phyloP scores from a whole-genome alignment of 2,113 vertebrate genomes.

The Platysteira castanea region DNA sequence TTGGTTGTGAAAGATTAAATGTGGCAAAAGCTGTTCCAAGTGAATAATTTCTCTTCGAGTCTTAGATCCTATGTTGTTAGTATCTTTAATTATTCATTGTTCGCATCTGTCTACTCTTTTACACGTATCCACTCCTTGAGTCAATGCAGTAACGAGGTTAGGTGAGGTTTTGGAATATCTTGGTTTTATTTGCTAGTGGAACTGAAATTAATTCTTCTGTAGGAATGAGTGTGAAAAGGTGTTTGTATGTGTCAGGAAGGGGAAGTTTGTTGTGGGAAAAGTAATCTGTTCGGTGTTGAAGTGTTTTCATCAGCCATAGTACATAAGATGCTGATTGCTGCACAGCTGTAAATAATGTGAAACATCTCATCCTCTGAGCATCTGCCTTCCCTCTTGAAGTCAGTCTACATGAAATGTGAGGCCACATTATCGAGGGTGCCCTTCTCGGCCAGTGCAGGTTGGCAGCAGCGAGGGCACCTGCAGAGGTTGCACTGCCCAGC shows the following conservation, averaged over 20 bases:
- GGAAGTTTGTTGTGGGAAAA: background rate
- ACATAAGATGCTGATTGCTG: background rate
- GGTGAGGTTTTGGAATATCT: background rate
- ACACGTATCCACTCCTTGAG: background rate
- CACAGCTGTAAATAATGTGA: background rate
- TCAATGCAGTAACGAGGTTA: fast-evolving
- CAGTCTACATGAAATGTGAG: background rate
- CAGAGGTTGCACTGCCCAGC: background rate
- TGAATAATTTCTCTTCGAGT: background rate
- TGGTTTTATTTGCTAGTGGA: background rate
- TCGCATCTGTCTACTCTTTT: background rate
- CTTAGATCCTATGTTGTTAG: background rate
- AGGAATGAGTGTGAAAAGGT: background rate
- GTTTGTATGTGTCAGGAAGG: background rate
- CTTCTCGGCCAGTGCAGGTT: fast-evolving
- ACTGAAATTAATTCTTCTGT: background rate
- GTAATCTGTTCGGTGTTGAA: background rate
- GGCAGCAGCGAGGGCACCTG: fast-evolving
- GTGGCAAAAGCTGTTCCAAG: background rate
- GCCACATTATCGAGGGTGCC: background rate
- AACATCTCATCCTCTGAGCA: background rate
- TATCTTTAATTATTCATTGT: conserved; percentile 26
- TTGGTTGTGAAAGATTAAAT: background rate
- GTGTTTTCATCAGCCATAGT: background rate
- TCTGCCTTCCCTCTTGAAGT: background rate